Conservation (phyloP, 2,888 invertebrate genomes). For the Linnaemya vulpina region DNA sequence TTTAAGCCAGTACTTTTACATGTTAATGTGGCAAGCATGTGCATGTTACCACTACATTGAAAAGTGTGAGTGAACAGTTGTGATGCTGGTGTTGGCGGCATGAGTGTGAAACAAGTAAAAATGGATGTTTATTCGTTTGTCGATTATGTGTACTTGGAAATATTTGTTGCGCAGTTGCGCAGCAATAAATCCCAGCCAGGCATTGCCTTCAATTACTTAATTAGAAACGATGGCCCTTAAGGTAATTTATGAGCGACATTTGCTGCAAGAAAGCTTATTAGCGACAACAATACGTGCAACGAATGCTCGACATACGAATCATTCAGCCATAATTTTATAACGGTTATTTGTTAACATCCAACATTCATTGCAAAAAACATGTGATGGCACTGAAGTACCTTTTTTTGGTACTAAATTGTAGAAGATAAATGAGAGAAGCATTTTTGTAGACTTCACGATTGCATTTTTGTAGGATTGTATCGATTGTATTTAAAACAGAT, state of each 20-base stretch:
- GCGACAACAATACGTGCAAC: constrained; percentile 74
- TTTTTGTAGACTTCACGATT: neutral
- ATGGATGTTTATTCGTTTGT: constrained; percentile 29
- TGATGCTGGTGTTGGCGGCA: constrained; percentile 18
- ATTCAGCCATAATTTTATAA: constrained; percentile 69
- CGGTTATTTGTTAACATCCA: constrained; percentile 63
- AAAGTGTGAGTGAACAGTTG: constrained; percentile 33
- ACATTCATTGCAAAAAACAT: constrained; percentile 8
- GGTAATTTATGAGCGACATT: constrained; percentile 76
- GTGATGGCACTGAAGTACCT: neutral
- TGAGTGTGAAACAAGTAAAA: constrained; percentile 1
- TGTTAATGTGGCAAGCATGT: constrained; percentile 16
- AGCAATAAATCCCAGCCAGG: constrained; percentile 77
- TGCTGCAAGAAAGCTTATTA: constrained; percentile 74
- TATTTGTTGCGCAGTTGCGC: constrained; percentile 68
- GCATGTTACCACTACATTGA: neutral
- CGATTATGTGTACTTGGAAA: constrained; percentile 32
- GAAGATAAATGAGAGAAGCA: neutral
- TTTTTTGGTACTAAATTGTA: neutral
- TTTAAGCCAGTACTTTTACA: constrained; percentile 35
- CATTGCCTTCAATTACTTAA: constrained; percentile 80
- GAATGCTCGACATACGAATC: constrained; percentile 70
- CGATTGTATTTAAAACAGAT: no score
- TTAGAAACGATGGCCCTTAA: constrained; percentile 79
- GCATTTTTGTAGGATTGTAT: no score